Percentiles rank a stretch among this genome's conserved stretches.
phyloP scores from a whole-genome alignment of 2,113 vertebrate species.

The Atractosteus spatula region DNA sequence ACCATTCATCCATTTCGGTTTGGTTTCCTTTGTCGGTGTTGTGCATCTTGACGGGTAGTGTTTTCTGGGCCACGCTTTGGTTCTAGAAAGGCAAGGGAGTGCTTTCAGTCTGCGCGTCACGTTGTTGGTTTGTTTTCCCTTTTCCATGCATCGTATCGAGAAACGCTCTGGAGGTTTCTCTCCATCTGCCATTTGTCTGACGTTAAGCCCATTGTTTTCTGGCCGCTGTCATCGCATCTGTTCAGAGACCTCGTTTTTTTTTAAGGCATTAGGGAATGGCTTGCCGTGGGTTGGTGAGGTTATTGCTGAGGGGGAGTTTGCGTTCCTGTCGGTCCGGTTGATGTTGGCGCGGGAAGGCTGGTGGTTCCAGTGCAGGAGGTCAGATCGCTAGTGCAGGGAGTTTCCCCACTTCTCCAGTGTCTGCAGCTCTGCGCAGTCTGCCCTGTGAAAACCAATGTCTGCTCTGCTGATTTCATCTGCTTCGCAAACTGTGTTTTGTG shows the following conservation, averaged over 20 bases:
- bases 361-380: not conserved
- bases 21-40: not conserved
- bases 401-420: conserved; percentile 43
- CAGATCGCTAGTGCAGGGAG: not conserved
- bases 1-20: not conserved
- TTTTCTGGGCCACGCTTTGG: not conserved
- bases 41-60: not conserved
- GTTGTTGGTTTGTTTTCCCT: not conserved
- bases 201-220: not conserved
- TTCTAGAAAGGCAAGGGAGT: not conserved
- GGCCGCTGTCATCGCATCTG: not conserved
- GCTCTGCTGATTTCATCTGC: conserved; percentile 61
- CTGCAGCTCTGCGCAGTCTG: conserved; percentile 56
- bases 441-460: conserved; percentile 46
- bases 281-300: not conserved
- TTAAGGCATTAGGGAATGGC: not conserved
- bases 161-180: not conserved
- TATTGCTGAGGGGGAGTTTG: not conserved
- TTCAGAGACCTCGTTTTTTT: not conserved
- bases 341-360: not conserved
- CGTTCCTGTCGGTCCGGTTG: not conserved
- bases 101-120: too few species aligned
- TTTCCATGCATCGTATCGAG: not conserved
- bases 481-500: conserved; percentile 45
- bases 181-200: not conserved